Evolutionary conservation across 2,888 invertebrate genomes (phyloP).

Genomic region (Coenonympha glycerion): DNA sequence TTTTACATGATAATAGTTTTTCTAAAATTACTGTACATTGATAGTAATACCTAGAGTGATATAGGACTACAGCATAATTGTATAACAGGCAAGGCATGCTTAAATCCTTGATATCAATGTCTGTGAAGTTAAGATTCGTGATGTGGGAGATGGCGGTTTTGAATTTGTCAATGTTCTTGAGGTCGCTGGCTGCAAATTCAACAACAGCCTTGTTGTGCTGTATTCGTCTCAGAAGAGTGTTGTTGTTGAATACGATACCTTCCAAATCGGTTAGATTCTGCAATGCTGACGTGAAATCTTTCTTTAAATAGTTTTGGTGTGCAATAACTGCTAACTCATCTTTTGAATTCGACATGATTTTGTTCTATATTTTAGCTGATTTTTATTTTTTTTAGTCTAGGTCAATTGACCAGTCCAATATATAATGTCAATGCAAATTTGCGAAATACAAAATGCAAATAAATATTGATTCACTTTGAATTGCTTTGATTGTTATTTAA

Average conservation of each 20-base stretch:
- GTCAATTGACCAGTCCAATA: too few species aligned
- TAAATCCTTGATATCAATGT: conserved; percentile 56
- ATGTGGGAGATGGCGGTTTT: conserved; percentile 80
- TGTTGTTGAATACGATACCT: conserved; percentile 73
- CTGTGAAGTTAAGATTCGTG: conserved; percentile 70
- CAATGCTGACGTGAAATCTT: conserved; percentile 78
- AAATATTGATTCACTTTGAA: too few species aligned
- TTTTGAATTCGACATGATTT: conserved; percentile 48
- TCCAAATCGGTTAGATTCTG: conserved; percentile 80
- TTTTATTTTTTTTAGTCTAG: not conserved
- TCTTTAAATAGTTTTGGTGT: conserved; percentile 77
- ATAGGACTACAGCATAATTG: conserved; percentile 86
- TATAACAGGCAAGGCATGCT: conserved; percentile 75
- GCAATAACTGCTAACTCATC: conserved; percentile 78
- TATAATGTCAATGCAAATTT: too few species aligned
- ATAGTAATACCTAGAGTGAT: conserved; percentile 84
- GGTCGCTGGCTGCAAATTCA: conserved; percentile 84
- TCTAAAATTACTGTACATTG: conserved; percentile 74
- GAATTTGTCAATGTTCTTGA: conserved; percentile 83
- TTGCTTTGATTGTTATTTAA: too few species aligned
- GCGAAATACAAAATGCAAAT: too few species aligned
- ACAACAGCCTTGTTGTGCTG: conserved; percentile 89
- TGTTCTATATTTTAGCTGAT: not conserved
- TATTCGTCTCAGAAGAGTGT: conserved; percentile 77
- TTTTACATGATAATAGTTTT: conserved; percentile 52